Percentiles rank a stretch among this genome's conserved stretches.
Conservation (phyloP, 2,888 invertebrate species). For the Cerastis rubricosa region DNA sequence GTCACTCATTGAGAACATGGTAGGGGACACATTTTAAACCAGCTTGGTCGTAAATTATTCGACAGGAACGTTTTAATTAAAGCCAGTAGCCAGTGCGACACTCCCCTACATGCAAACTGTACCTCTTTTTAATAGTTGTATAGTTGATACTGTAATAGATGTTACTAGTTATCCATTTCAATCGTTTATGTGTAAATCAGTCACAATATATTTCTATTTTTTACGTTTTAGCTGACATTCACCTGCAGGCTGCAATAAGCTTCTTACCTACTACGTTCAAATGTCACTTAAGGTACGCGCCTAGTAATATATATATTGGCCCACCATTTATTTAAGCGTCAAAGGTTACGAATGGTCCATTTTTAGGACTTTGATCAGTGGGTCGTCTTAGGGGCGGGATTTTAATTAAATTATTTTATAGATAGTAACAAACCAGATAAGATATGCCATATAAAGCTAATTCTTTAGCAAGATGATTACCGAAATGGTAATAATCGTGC, state of each 20-base stretch:
- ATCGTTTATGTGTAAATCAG: not conserved
- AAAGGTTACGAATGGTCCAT: not conserved
- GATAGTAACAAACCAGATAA: no score
- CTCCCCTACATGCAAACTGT: not conserved
- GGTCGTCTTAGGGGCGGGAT: no score
- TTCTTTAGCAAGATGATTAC: no score
- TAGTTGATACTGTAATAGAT: not conserved
- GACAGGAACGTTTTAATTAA: not conserved
- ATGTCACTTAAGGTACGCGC: slow-evolving; percentile 48
- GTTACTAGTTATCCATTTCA: not conserved
- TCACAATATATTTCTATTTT: not conserved
- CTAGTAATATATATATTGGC: not conserved
- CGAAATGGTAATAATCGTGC: no score
- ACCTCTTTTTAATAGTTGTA: not conserved
- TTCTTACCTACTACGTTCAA: slow-evolving; percentile 21
- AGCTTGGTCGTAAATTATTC: not conserved
- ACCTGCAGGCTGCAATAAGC: slow-evolving; percentile 22
- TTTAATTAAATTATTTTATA: no score
- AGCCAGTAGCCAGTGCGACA: not conserved
- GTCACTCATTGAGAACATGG: not conserved
- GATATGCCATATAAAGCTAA: no score
- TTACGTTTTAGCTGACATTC: slow-evolving; percentile 47
- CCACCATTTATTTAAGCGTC: not conserved
- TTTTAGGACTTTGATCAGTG: not conserved
- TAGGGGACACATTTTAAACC: not conserved